Evolutionary conservation across 1,140 invertebrate species (phyloP).

Genomic region (Drosophila mojavensis): DNA sequence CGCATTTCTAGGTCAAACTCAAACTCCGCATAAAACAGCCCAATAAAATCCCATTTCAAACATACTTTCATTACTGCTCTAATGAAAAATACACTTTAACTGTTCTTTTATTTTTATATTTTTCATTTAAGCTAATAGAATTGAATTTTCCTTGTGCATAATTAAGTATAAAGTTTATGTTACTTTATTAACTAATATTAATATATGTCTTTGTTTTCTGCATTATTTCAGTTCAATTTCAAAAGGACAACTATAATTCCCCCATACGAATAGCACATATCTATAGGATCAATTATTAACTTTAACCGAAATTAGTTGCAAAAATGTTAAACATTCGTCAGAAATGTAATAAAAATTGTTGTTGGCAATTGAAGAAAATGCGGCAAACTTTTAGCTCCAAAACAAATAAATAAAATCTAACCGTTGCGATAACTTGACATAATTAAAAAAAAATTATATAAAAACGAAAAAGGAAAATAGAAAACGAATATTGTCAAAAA

Average conservation of each 20-base stretch:
- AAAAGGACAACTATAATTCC: not conserved
- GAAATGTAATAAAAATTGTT: constrained; percentile 47
- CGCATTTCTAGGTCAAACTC: constrained; percentile 78
- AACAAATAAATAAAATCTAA: constrained; percentile 55
- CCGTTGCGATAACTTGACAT: constrained; percentile 16
- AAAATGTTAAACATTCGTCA: constrained; percentile 53
- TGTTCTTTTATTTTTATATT: too few relatives aligned
- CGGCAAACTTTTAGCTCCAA: constrained; percentile 21
- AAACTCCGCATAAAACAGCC: constrained; percentile 47
- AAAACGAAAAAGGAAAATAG: constrained; percentile 23
- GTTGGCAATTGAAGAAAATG: constrained; percentile 46
- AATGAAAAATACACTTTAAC: constrained; percentile 20
- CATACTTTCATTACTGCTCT: constrained; percentile 24
- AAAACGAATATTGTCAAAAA: constrained; percentile 52
- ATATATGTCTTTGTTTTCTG: too few relatives aligned
- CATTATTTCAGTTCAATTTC: not conserved
- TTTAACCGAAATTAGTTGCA: constrained; percentile 16
- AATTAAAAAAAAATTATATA: constrained; percentile 20
- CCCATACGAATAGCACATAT: constrained; percentile 18
- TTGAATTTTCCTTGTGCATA: too few relatives aligned
- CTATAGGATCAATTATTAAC: constrained; percentile 38
- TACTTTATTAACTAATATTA: too few relatives aligned
- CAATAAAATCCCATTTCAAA: constrained; percentile 43
- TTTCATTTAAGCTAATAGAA: too few relatives aligned
- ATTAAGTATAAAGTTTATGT: too few relatives aligned